Evolutionary conservation across 1,140 invertebrate species (phyloP).

Genomic region (Aphidius gifuensis): DNA sequence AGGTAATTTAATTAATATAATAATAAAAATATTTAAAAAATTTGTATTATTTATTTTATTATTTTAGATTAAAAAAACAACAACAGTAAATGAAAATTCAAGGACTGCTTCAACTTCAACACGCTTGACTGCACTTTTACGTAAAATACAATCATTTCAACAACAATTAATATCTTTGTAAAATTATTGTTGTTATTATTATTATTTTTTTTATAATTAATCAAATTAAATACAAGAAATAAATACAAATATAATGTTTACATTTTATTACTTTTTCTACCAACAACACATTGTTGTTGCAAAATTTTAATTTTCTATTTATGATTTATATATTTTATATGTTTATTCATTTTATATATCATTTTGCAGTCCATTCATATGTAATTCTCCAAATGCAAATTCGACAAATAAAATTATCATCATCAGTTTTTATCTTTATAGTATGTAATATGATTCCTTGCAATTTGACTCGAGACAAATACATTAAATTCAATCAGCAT

Average conservation of each 20-base stretch:
- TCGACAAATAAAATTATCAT: too few relatives aligned
- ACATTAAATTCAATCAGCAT: too few relatives aligned
- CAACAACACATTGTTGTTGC: neutral
- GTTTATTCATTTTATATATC: too few relatives aligned
- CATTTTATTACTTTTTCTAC: neutral
- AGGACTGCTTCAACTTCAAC: constrained; percentile 29
- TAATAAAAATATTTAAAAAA: constrained; percentile 1
- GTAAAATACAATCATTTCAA: constrained; percentile 46
- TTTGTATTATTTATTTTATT: neutral
- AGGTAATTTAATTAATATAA: constrained; percentile 36
- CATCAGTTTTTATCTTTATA: too few relatives aligned
- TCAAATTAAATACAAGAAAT: neutral
- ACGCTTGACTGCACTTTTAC: constrained; percentile 35
- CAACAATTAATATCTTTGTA: constrained; percentile 37
- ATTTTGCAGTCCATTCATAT: too few relatives aligned
- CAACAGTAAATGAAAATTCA: too few relatives aligned
- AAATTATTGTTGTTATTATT: neutral
- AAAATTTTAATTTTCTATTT: too few relatives aligned
- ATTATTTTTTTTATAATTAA: neutral
- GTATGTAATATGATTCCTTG: too few relatives aligned
- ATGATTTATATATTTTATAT: too few relatives aligned
- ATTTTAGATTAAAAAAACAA: constrained; percentile 35
- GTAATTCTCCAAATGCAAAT: too few relatives aligned
- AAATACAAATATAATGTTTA: neutral
- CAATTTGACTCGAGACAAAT: too few relatives aligned